Evolutionary conservation across 1,140 invertebrate species (phyloP).

Genomic region (Stratiolaelaps scimitus): DNA sequence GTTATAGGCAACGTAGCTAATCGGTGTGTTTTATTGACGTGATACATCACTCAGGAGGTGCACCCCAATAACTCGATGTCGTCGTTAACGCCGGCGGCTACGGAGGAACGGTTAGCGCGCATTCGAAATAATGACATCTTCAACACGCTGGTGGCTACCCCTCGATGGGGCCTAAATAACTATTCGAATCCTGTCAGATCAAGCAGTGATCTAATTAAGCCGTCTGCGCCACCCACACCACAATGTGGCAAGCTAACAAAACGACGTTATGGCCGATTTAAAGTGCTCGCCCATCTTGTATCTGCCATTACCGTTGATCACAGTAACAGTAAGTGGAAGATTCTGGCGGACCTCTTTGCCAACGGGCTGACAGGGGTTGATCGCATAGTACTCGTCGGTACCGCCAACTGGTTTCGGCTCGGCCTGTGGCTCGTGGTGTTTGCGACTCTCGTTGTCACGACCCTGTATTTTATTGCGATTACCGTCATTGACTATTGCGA

Average conservation of each 20-base stretch:
- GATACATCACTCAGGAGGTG: too few relatives aligned
- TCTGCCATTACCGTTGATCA: constrained; percentile 3
- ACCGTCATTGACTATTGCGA: background rate
- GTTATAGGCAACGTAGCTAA: too few relatives aligned
- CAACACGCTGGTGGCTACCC: too few relatives aligned
- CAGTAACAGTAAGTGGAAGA: background rate
- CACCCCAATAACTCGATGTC: too few relatives aligned
- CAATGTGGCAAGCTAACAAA: background rate
- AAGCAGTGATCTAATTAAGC: too few relatives aligned
- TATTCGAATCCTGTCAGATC: too few relatives aligned
- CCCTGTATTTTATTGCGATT: background rate
- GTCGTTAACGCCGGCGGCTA: too few relatives aligned
- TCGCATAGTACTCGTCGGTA: constrained; percentile 3
- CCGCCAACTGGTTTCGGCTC: background rate
- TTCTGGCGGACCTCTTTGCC: constrained; percentile 4
- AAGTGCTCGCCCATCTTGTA: constrained; percentile 11
- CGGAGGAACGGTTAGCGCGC: too few relatives aligned
- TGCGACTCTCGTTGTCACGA: background rate
- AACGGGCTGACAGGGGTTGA: constrained; percentile 11
- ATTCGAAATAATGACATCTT: too few relatives aligned
- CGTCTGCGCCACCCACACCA: background rate
- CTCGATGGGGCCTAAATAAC: too few relatives aligned
- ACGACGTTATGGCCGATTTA: constrained; percentile 7
- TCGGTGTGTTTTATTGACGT: too few relatives aligned
- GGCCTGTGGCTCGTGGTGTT: background rate